These are phyloP conservation scores for Rambutsinella grinnellia DNA, from an alignment of 2,888 invertebrate species.

Conservation along the genomic window DNA sequence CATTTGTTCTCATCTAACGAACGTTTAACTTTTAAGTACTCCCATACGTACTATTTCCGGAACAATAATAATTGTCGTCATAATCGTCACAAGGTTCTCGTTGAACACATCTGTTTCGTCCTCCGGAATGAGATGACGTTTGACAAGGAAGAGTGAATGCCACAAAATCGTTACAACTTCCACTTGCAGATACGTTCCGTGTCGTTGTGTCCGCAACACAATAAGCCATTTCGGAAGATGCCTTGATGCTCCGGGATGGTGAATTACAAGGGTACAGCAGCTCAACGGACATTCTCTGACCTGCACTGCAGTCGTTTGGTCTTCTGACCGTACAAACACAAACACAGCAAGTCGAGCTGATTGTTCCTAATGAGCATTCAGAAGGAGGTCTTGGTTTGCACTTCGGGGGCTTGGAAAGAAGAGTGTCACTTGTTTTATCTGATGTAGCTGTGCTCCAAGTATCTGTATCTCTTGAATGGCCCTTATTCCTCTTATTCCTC, in stretches of 20 bases:
- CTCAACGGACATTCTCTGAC: too few species aligned
- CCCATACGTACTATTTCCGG: too few species aligned
- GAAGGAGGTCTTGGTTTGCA: too few species aligned
- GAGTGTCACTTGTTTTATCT: slow-evolving; percentile 4
- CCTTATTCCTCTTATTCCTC: neutral
- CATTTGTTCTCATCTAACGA: neutral
- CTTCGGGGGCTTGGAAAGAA: too few species aligned
- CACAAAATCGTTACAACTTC: too few species aligned
- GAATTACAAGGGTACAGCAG: neutral
- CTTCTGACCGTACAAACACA: too few species aligned
- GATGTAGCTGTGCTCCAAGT: slow-evolving; percentile 20
- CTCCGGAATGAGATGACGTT: slow-evolving; percentile 18
- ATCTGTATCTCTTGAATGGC: neutral
- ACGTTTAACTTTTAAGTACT: too few species aligned
- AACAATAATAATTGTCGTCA: neutral
- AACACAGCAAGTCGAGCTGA: neutral
- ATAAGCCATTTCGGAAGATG: slow-evolving; percentile 10
- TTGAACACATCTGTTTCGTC: too few species aligned
- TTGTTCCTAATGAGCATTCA: neutral
- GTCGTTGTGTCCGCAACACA: neutral
- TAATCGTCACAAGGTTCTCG: neutral
- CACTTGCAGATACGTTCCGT: neutral
- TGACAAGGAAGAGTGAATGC: slow-evolving; percentile 28
- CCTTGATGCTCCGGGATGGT: neutral
- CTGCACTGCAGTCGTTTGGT: too few species aligned